Evolutionary conservation across 2,113 vertebrate genomes (phyloP).

Genomic region (Electrona antarctica): DNA sequence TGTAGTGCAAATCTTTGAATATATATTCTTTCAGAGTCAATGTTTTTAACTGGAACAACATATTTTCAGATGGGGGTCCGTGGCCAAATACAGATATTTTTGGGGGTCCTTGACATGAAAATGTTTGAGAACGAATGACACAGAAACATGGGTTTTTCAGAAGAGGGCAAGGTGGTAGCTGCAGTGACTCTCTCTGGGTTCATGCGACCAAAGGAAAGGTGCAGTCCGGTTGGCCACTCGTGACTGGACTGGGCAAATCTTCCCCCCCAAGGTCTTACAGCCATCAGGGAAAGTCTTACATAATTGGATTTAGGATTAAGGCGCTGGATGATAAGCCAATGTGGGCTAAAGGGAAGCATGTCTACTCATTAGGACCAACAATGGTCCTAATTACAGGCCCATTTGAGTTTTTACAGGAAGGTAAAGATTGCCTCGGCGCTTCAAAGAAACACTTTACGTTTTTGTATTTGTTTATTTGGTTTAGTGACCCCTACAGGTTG

Average conservation of each 20-base stretch:
- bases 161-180: too few relatives aligned
- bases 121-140: too few relatives aligned
- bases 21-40: too few relatives aligned
- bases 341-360: conserved; percentile 59
- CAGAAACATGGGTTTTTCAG: too few relatives aligned
- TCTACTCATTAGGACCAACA: conserved; percentile 33
- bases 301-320: conserved; percentile 78
- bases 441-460: not conserved
- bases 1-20: too few relatives aligned
- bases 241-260: not conserved
- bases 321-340: conserved; percentile 58
- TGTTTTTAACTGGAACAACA: too few relatives aligned
- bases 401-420: conserved; percentile 19
- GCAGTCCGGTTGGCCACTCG: not conserved
- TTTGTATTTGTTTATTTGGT: not conserved
- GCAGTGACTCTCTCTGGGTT: not conserved
- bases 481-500: too few relatives aligned
- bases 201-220: not conserved
- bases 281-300: conserved; percentile 29
- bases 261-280: not conserved
- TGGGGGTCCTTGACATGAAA: too few relatives aligned
- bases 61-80: too few relatives aligned
- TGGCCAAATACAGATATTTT: too few relatives aligned
- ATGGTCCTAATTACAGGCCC: conserved; percentile 38
- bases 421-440: not conserved